These are phyloP conservation scores for Clitarchus hookeri DNA, from an alignment of 2,888 invertebrate genomes.

Conservation along the genomic window DNA sequence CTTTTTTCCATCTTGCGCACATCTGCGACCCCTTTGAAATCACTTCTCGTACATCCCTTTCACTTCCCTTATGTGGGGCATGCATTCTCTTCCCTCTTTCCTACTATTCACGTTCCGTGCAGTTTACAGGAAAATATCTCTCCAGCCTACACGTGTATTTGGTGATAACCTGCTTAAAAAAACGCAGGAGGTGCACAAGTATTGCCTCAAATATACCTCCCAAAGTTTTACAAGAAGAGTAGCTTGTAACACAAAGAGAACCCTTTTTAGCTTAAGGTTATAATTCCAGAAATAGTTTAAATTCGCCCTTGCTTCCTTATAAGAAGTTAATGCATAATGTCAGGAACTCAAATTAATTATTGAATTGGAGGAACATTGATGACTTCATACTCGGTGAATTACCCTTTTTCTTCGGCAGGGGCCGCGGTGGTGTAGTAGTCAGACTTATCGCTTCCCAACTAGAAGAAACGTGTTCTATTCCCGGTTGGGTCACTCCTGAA, in stretches of 20 bases:
- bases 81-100: neutral
- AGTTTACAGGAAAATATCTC: neutral
- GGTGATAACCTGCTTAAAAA: neutral
- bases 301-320: too few species aligned
- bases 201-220: neutral
- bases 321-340: too few species aligned
- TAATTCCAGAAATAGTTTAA: too few species aligned
- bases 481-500: too few species aligned
- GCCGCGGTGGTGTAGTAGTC: too few species aligned
- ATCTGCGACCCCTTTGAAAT: conserved; percentile 4
- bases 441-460: too few species aligned
- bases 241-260: neutral
- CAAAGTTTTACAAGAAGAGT: neutral
- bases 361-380: too few species aligned
- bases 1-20: neutral
- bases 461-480: too few species aligned
- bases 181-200: neutral
- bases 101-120: neutral
- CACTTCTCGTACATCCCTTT: neutral
- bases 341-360: too few species aligned
- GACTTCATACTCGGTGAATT: too few species aligned
- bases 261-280: too few species aligned
- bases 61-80: neutral
- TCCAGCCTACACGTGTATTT: neutral
- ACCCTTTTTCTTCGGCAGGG: too few species aligned